These are phyloP conservation scores for Automeris io DNA, from an alignment of 2,888 invertebrate species.

Conservation along the genomic window DNA sequence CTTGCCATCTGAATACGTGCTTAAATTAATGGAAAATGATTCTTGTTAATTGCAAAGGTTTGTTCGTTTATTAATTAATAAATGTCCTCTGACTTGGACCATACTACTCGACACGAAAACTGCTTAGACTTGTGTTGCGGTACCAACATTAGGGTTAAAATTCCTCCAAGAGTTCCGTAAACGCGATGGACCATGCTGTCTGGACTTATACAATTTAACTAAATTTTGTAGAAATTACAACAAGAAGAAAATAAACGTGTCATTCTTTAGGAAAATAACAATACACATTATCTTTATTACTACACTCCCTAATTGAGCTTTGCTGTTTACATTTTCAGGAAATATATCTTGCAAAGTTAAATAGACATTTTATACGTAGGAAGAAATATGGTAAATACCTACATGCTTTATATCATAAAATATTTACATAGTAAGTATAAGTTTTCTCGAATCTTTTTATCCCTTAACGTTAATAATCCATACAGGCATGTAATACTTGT, in stretches of 20 bases:
- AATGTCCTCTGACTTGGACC: constrained; percentile 22
- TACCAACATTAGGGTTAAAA: constrained; percentile 46
- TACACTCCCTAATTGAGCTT: neutral
- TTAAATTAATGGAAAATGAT: too few relatives aligned
- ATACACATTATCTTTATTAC: neutral
- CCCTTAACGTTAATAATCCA: too few relatives aligned
- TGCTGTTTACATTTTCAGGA: too few relatives aligned
- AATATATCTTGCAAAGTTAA: too few relatives aligned
- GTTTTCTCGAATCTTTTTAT: too few relatives aligned
- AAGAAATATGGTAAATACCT: too few relatives aligned
- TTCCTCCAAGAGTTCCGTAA: constrained; percentile 41
- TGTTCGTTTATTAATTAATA: neutral
- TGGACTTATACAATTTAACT: constrained; percentile 21
- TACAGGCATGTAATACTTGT: too few relatives aligned
- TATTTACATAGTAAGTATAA: too few relatives aligned
- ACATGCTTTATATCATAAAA: too few relatives aligned
- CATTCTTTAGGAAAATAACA: neutral
- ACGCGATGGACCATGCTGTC: constrained; percentile 38
- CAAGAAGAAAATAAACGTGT: neutral
- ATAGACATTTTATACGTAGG: too few relatives aligned
- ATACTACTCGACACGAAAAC: constrained; percentile 25
- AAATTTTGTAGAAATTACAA: neutral
- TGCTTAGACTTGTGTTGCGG: constrained; percentile 57
- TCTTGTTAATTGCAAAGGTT: too few relatives aligned
- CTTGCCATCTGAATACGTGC: too few relatives aligned